Evolutionary conservation across 2,113 vertebrate genomes (phyloP).

Genomic region (Platycercus adscitus): DNA sequence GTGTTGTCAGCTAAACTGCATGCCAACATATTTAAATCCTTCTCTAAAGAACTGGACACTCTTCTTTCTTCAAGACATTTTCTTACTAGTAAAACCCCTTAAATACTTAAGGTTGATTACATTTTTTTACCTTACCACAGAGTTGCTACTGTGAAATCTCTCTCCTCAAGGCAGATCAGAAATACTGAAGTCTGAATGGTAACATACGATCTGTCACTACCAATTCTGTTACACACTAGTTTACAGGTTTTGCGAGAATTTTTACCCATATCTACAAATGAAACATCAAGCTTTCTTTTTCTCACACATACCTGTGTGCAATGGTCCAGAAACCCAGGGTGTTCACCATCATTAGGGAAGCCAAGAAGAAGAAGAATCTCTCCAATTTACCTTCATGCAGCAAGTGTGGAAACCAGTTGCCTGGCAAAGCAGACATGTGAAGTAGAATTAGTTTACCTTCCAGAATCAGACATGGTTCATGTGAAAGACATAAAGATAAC

Average conservation of each 20-base stretch:
- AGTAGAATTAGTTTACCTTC: conserved; percentile 4
- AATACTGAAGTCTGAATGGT: neutral
- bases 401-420: conserved; percentile 88
- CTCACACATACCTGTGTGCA: conserved; percentile 82
- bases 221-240: neutral
- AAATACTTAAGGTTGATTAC: neutral
- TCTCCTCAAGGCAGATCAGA: neutral
- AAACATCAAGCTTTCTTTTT: neutral
- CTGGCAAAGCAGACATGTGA: conserved; percentile 74
- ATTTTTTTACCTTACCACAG: neutral
- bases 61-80: neutral
- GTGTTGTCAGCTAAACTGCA: neutral
- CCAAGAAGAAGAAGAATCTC: conserved; percentile 89
- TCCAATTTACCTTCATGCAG: conserved; percentile 89
- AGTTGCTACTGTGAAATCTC: neutral
- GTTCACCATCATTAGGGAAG: conserved; percentile 84
- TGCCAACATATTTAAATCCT: neutral
- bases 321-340: conserved; percentile 84
- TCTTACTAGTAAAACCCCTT: neutral
- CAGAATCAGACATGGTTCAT: neutral
- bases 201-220: neutral
- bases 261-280: neutral
- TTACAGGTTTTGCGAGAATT: neutral
- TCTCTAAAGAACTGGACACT: neutral
- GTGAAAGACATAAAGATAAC: neutral